Conservation (phyloP, 2,888 invertebrate species). For the Nesidiocoris tenuis region DNA sequence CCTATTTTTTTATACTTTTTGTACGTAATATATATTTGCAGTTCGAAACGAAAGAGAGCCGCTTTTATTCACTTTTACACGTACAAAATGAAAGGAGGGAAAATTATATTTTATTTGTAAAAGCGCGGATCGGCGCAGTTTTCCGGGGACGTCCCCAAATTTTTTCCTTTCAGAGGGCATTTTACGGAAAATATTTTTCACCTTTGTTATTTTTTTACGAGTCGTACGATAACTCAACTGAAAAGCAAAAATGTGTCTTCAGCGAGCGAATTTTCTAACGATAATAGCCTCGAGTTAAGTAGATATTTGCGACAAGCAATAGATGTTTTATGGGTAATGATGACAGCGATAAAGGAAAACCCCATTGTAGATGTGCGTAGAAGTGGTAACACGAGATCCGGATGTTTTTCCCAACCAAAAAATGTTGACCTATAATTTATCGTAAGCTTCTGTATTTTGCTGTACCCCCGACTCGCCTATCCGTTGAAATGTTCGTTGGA, state of each 20-base stretch:
- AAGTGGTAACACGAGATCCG: no score
- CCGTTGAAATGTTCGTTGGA: no score
- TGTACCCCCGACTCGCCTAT: no score
- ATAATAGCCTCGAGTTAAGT: no score
- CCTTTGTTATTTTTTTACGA: not conserved
- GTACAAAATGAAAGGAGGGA: no score
- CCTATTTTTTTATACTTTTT: constrained; percentile 41
- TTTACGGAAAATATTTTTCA: not conserved
- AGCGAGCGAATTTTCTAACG: not conserved
- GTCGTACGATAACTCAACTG: no score
- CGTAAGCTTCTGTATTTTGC: no score
- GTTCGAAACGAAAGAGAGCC: constrained; percentile 10
- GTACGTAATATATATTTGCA: constrained; percentile 21
- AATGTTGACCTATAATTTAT: no score
- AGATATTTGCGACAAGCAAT: not conserved
- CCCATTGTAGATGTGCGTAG: not conserved
- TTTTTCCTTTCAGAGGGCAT: not conserved
- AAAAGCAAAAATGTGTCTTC: no score
- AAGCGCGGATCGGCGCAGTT: not conserved
- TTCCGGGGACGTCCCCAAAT: not conserved
- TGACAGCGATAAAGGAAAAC: not conserved
- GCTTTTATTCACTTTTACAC: constrained; percentile 31
- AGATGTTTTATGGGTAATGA: not conserved
- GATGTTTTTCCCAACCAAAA: no score
- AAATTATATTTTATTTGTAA: no score